Base-by-base conservation (phyloP, 2,797 vertebrate species). In the Dicrostonyx torquatus region DNA sequence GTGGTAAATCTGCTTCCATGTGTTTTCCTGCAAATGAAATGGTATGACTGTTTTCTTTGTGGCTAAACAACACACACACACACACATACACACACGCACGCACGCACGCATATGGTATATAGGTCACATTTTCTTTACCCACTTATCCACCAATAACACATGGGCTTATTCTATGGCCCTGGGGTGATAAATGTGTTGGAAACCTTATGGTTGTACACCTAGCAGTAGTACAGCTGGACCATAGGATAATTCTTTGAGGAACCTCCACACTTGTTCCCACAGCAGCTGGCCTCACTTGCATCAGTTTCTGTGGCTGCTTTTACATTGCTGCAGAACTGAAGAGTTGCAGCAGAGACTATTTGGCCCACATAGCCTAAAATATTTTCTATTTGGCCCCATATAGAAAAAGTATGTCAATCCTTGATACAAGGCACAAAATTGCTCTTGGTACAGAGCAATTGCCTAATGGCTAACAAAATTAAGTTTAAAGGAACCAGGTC, bases 321-420 rank as follows among this genome's bases (percentile, higher is more conserved):
- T 45, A 60, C 4, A 1, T 7, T 50, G 55, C 24, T 50, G 26
- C 0, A 94, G 53, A 87, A 10, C 0, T 90, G 29, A 88, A 66
- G 58, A 40, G n/a, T 31, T 87, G 24, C 24, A 72, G n/a, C 72
- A 89, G 77, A 90, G 24, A 83, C 68, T 9, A 13, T 22, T 14
- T 53, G 48, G 26, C 24, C 70, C 48, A 14, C 34, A 77, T 8
- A 85, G 37, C 26, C 87, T 91, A 85, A 93, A 87, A 82, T 64
- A 87, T 70, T 90, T 83, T 70, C 50, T 89, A 45, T 73, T 70
- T 90, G 48, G n/a, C n/a, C 43, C 50, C 48, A 48, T 26, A 76
- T 40, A 90, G 70, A 60, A 94, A 95, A 95, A 76, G 37, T 87
- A 68, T 94, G 84, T 53, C 72, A 78, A 55, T 29, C 75, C 37